phyloP scores from a whole-genome alignment of 2,888 invertebrate genomes.

The Drosophila robusta region DNA sequence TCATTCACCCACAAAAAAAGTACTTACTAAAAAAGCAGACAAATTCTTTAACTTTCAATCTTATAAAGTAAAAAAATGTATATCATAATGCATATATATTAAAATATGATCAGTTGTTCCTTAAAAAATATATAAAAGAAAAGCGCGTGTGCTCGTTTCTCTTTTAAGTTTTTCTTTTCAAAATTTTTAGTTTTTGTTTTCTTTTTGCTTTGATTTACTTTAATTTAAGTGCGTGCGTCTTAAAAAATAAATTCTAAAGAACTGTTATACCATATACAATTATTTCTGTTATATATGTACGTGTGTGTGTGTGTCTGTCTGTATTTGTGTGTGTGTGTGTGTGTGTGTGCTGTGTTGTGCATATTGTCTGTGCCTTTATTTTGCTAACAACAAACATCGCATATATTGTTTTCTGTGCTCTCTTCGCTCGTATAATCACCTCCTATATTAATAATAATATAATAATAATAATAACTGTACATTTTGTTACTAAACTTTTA shows the following conservation, averaged over 20 bases:
- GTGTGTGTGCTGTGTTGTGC: conserved; percentile 11
- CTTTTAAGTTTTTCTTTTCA: conserved; percentile 33
- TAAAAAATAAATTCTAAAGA: conserved; percentile 4
- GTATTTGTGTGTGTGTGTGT: conserved; percentile 8
- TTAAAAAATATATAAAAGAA: conserved; percentile 18
- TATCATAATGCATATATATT: conserved; percentile 25
- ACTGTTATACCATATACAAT: conserved; percentile 19
- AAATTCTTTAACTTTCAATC: conserved; percentile 11
- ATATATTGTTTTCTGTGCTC: conserved; percentile 23
- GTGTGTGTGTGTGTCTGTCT: conserved; percentile 5
- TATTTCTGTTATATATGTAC: conserved; percentile 15
- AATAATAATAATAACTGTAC: conserved; percentile 21
- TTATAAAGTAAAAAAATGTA: conserved; percentile 3
- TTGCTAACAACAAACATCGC: conserved; percentile 24
- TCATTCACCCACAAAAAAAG: conserved; percentile 59
- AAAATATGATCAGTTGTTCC: conserved; percentile 15
- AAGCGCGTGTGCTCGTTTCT: conserved; percentile 42
- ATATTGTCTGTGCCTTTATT: conserved; percentile 22
- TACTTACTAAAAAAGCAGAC: conserved; percentile 5
- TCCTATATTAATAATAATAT: conserved; percentile 10
- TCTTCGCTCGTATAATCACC: conserved; percentile 27
- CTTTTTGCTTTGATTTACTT: conserved; percentile 26
- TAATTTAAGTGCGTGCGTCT: conserved; percentile 54
- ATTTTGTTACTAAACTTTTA: conserved; percentile 27
- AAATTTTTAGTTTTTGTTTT: conserved; percentile 19